Percentiles rank a stretch among this genome's conserved stretches.
phyloP scores from a whole-genome alignment of 2,888 invertebrate genomes.

The Eupeodes luniger region DNA sequence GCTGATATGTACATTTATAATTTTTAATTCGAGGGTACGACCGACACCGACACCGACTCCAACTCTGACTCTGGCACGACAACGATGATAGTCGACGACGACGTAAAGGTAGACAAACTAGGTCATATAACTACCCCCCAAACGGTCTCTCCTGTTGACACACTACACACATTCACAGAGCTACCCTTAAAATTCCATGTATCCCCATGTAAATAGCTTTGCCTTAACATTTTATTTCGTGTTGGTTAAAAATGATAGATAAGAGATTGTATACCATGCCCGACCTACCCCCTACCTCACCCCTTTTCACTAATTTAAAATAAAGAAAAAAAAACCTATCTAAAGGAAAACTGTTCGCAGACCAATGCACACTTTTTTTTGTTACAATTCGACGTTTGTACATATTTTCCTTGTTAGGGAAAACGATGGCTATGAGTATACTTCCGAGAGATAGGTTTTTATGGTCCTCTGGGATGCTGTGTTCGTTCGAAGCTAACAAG shows the following conservation, averaged over 20 bases:
- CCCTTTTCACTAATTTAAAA: constrained; percentile 7
- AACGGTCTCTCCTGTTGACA: neutral
- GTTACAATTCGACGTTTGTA: neutral
- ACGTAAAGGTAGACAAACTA: neutral
- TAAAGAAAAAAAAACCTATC: constrained; percentile 6
- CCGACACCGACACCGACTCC: too few relatives aligned
- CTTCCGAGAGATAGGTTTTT: constrained; percentile 30
- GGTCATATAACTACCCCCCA: constrained; percentile 13
- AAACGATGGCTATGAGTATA: constrained; percentile 18
- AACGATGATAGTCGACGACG: neutral
- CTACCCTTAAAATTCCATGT: neutral
- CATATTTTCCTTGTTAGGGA: constrained; percentile 3
- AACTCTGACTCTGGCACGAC: too few relatives aligned
- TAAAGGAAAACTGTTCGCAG: neutral
- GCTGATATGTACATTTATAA: constrained; percentile 1
- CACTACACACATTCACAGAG: neutral
- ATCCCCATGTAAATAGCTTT: too few relatives aligned
- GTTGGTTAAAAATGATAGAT: constrained; percentile 8
- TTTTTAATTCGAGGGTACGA: constrained; percentile 5
- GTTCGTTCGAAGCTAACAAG: neutral
- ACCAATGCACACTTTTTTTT: constrained; percentile 30
- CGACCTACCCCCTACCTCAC: too few relatives aligned
- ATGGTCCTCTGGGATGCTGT: constrained; percentile 9
- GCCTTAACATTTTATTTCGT: neutral
- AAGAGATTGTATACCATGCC: neutral